Percentiles rank a stretch among this genome's conserved stretches.
Conservation (phyloP, 2,113 vertebrate species). For the Paracanthobrama guichenoti region DNA sequence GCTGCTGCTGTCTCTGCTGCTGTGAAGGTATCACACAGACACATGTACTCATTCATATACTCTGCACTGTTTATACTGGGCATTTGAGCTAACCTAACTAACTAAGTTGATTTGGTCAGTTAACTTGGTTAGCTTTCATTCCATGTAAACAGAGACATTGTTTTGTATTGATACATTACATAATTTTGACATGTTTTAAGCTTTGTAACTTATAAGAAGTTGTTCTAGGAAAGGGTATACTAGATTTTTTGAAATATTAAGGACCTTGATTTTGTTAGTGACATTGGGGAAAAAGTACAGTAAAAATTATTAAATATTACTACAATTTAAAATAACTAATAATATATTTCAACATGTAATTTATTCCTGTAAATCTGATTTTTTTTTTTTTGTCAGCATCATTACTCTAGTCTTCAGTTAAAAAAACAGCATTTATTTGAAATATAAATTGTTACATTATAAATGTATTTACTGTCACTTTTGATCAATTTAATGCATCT, state of each 20-base stretch:
- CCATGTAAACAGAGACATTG: background rate
- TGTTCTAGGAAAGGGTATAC: background rate
- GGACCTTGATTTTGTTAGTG: background rate
- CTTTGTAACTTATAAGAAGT: background rate
- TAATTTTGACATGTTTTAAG: background rate
- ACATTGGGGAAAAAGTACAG: background rate
- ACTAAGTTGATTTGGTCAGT: background rate
- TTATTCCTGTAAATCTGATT: no score
- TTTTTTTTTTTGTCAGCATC: background rate
- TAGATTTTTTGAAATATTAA: background rate
- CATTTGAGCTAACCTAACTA: background rate
- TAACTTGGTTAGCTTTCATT: background rate
- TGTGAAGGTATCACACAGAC: constrained; percentile 74
- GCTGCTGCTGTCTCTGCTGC: constrained; percentile 85
- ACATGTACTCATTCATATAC: background rate
- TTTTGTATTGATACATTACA: background rate
- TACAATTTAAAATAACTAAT: no score
- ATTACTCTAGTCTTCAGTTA: background rate
- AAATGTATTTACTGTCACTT: no score
- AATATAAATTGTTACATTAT: no score
- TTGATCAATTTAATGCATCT: no score
- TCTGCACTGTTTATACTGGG: background rate
- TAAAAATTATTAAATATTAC: background rate
- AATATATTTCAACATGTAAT: no score
- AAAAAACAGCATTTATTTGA: no score